Evolutionary conservation across 2,888 invertebrate species (phyloP).

Genomic region (Tricholauxania praeusta): DNA sequence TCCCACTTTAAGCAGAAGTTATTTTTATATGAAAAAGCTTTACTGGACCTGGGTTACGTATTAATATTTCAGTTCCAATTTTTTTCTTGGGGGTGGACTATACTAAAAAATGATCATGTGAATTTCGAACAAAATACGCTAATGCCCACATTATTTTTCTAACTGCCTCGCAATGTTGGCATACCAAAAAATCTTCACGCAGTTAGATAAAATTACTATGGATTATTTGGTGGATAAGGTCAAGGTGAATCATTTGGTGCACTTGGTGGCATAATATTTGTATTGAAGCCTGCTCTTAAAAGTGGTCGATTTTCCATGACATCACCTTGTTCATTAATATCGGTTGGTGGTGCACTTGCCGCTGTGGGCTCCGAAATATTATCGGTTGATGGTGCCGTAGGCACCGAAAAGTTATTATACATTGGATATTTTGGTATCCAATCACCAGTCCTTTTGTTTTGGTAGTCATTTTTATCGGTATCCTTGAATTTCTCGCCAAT

Average conservation of each 20-base stretch:
- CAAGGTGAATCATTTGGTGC: not conserved
- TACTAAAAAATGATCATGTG: no score
- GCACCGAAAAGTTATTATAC: conserved; percentile 48
- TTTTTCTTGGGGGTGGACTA: no score
- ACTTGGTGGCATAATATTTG: not conserved
- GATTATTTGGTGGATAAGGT: not conserved
- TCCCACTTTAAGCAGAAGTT: no score
- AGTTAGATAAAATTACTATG: not conserved
- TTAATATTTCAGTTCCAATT: no score
- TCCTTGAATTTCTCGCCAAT: conserved; percentile 50
- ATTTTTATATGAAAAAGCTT: no score
- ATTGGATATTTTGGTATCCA: conserved; percentile 54
- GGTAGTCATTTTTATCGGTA: conserved; percentile 44
- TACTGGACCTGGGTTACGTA: no score
- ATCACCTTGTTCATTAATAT: not conserved
- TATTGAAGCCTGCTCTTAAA: not conserved
- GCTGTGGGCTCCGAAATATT: not conserved
- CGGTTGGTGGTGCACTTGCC: conserved; percentile 11
- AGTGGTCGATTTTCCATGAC: not conserved
- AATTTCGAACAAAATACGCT: no score
- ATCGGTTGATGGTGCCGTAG: conserved; percentile 23
- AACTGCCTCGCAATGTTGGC: no score
- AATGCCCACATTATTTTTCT: no score
- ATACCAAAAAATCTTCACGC: no score
- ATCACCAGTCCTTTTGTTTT: conserved; percentile 39